These are phyloP conservation scores for Paelopatides confundens DNA, from an alignment of 53 echinoderm and acorn worm species.

Conservation along the genomic window DNA sequence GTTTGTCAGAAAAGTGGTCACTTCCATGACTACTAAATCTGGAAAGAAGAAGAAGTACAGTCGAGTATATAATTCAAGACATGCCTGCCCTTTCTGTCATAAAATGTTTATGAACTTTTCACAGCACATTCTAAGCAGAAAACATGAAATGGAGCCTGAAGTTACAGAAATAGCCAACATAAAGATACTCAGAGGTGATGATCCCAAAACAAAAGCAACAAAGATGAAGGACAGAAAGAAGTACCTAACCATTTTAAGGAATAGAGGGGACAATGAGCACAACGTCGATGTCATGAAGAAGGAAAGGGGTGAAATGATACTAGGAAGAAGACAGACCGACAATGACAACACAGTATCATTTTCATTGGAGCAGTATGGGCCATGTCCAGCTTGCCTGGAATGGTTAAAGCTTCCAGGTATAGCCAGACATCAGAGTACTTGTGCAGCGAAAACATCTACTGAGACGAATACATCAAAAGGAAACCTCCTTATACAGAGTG, in stretches of 20 bases:
- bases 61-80: slow-evolving; percentile 62
- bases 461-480: slow-evolving; percentile 37
- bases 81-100: slow-evolving; percentile 61
- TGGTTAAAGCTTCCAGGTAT: slow-evolving; percentile 54
- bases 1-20: slow-evolving; percentile 7
- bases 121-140: slow-evolving; percentile 44
- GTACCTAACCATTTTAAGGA: slow-evolving; percentile 30
- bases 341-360: neutral
- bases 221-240: slow-evolving; percentile 28
- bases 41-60: slow-evolving; percentile 57
- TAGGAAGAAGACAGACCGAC: slow-evolving; percentile 35
- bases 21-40: slow-evolving; percentile 38
- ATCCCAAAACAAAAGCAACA: neutral
- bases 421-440: slow-evolving; percentile 53
- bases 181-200: neutral
- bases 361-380: slow-evolving; percentile 46
- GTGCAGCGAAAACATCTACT: slow-evolving; percentile 7
- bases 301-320: slow-evolving; percentile 51
- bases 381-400: slow-evolving; percentile 66
- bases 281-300: slow-evolving; percentile 61
- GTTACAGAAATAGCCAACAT: slow-evolving; percentile 31
- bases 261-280: slow-evolving; percentile 53
- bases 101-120: slow-evolving; percentile 46
- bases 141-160: slow-evolving; percentile 43
- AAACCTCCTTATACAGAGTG: slow-evolving; percentile 55